Evolutionary conservation across 2,888 invertebrate genomes (phyloP).

Genomic region (Agriopis aurantiaria): DNA sequence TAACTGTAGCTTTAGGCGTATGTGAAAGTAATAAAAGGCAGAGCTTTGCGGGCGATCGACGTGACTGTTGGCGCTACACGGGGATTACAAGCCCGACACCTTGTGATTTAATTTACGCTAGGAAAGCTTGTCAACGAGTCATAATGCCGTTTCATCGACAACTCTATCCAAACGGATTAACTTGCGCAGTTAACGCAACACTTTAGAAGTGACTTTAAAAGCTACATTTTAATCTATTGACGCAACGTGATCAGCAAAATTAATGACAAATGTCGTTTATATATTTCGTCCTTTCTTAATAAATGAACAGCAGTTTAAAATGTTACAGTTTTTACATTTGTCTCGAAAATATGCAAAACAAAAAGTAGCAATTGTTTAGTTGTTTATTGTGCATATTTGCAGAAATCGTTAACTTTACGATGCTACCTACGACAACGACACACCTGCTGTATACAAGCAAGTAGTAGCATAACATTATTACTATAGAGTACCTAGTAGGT

Average conservation of each 20-base stretch:
- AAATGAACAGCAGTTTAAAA: constrained; percentile 31
- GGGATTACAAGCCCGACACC: constrained; percentile 76
- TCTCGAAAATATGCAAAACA: constrained; percentile 30
- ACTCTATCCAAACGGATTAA: constrained; percentile 76
- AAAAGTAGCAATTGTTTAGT: constrained; percentile 19
- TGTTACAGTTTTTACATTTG: constrained; percentile 32
- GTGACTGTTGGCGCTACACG: constrained; percentile 65
- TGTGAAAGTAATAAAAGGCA: constrained; percentile 60
- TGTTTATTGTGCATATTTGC: constrained; percentile 29
- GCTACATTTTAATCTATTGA: constrained; percentile 25
- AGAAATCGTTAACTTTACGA: constrained; percentile 33
- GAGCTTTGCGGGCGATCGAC: constrained; percentile 63
- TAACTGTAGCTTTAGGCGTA: constrained; percentile 72
- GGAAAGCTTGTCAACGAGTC: constrained; percentile 78
- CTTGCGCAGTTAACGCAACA: constrained; percentile 59
- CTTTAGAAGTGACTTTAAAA: constrained; percentile 32
- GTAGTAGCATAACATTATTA: constrained; percentile 21
- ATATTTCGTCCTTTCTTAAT: constrained; percentile 8
- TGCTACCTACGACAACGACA: constrained; percentile 26
- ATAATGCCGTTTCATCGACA: constrained; percentile 65
- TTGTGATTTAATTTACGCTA: constrained; percentile 70
- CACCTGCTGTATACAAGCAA: constrained; percentile 7
- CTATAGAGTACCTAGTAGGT: constrained; percentile 5
- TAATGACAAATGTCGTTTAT: constrained; percentile 19
- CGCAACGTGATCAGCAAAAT: constrained; percentile 26